These are phyloP conservation scores for Muscina levida DNA, from an alignment of 2,888 invertebrate genomes.

Conservation along the genomic window DNA sequence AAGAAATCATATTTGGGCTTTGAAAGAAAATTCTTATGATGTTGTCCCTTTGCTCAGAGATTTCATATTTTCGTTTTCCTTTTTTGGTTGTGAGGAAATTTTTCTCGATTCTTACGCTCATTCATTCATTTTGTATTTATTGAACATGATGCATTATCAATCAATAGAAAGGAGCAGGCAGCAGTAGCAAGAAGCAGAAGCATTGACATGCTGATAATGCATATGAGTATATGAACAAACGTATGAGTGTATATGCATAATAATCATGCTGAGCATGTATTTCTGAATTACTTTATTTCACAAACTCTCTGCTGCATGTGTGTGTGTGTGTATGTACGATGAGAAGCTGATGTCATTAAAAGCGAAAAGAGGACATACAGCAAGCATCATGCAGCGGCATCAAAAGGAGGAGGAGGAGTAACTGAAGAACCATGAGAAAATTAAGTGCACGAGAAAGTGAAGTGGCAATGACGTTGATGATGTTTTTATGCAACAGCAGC, in stretches of 20 bases:
- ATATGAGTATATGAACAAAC: background rate
- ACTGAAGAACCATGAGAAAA: constrained; percentile 37
- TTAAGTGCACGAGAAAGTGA: constrained; percentile 58
- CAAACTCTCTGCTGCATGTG: too few relatives aligned
- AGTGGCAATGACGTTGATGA: constrained; percentile 54
- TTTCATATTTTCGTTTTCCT: background rate
- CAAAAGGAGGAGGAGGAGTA: background rate
- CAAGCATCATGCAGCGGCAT: too few relatives aligned
- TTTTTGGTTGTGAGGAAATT: background rate
- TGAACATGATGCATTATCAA: constrained; percentile 62
- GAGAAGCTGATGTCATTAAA: constrained; percentile 42
- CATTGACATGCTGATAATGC: too few relatives aligned
- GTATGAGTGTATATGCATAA: constrained; percentile 12
- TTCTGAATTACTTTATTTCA: constrained; percentile 43
- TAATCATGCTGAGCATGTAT: constrained; percentile 47
- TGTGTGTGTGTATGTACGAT: too few relatives aligned
- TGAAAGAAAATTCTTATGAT: background rate
- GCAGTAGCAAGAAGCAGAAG: background rate
- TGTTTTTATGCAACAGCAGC: constrained; percentile 29
- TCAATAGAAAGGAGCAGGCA: background rate
- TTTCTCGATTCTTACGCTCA: constrained; percentile 11
- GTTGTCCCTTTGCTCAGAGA: background rate
- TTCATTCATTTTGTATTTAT: background rate
- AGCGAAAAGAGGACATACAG: constrained; percentile 13
- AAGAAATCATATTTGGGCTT: constrained; percentile 8